Base-by-base conservation (phyloP, 1,140 invertebrate genomes). In the Papilio polytes region DNA sequence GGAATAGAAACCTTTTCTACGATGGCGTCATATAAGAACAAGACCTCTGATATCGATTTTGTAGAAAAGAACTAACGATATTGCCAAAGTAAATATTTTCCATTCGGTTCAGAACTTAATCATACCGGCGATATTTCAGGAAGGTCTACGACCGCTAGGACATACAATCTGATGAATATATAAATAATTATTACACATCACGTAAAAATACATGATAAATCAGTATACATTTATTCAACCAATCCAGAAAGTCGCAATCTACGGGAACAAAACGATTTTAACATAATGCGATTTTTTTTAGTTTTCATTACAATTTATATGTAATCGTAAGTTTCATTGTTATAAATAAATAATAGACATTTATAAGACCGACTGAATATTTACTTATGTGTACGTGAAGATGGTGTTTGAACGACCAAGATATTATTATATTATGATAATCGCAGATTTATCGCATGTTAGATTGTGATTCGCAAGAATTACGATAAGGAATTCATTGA, bases 381-480 rank as follows among this genome's bases (percentile, higher is more conserved):
- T 66, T 66, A 66, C 63, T 66, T 66, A 66, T 31, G 63, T 66
- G 63, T 66, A 66, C 63, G 63, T 66, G 63, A 66, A 66, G 26
- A 66, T 66, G 63, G 10, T 26, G 26, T 66, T 66, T 31, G 12
- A 31, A 66, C 22, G 63, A 15, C 10, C 63, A 15, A 2, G 63
- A 66, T 66, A 66, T 66, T 66, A 66, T 4, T 26, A 26, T 26
- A 63, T 66, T 66, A 66, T 66, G 63, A 66, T 66, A 70, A 70
- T 70, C 63, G 63, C 63, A 70, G 63, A 70, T 70, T 70, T 70
- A 70, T 70, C 26, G 26, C 63, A 70, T 70, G 26, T 70, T 70
- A 70, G 12, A 70, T 31, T 70, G 63, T 70, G 22, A 31, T 70
- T 70, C 63, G 26, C 63, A 70, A 15, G 63, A 70, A 70, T 63